phyloP scores from a whole-genome alignment of 2,888 invertebrate species.

The Malthinus seriepunctatus region DNA sequence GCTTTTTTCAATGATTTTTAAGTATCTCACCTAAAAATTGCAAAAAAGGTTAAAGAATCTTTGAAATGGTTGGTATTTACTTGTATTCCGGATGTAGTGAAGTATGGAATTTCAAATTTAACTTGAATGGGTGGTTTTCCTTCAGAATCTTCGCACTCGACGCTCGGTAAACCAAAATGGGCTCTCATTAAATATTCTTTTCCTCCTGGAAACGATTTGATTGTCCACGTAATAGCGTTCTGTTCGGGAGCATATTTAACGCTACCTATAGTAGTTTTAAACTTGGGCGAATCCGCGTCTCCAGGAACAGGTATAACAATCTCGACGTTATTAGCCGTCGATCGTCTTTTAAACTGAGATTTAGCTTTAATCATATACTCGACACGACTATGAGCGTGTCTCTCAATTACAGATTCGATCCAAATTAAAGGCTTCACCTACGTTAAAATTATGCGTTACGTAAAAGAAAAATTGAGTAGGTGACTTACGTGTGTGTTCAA shows the following conservation, averaged over 20 bases:
- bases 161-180: constrained; percentile 96
- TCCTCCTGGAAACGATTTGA: constrained; percentile 97
- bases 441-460: constrained; percentile 2
- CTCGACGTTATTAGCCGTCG: constrained; percentile 98
- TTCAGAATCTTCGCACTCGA: constrained; percentile 91
- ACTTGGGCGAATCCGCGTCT: constrained; percentile 98
- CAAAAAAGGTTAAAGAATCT: constrained; percentile 1
- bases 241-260: constrained; percentile 98
- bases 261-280: constrained; percentile 95
- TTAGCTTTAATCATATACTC: constrained; percentile 99
- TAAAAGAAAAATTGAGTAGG: no score
- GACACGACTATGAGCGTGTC: constrained; percentile 95
- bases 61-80: constrained; percentile 54
- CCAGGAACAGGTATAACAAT: constrained; percentile 94
- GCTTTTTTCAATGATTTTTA: constrained; percentile 98
- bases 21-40: constrained; percentile 71
- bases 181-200: constrained; percentile 98
- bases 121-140: constrained; percentile 98
- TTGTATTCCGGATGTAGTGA: constrained; percentile 98
- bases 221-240: constrained; percentile 96
- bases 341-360: constrained; percentile 95
- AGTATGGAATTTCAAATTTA: constrained; percentile 98
- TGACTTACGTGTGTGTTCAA: constrained; percentile 88
- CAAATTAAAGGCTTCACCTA: constrained; percentile 91
- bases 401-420: constrained; percentile 98